These are phyloP conservation scores for Zelostemma sp. DNA, from an alignment of 1,140 invertebrate species.

Conservation along the genomic window DNA sequence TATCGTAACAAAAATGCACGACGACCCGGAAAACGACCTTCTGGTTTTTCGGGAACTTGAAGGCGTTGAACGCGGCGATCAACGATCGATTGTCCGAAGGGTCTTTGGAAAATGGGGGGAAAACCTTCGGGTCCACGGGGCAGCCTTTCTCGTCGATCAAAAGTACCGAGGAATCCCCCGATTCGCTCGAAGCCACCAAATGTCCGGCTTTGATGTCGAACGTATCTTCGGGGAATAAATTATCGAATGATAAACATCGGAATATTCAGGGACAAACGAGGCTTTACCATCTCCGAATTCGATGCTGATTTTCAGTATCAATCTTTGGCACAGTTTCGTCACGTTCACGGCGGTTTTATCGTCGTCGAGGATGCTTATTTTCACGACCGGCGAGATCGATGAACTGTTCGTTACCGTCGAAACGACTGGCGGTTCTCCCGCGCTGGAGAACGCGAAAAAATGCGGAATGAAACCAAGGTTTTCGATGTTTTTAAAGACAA, in stretches of 20 bases:
- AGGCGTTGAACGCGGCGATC: conserved; percentile 75
- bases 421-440: conserved; percentile 57
- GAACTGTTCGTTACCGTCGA: conserved; percentile 58
- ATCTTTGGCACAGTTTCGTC: conserved; percentile 65
- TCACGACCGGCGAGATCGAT: conserved; percentile 48
- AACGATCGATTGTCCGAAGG: conserved; percentile 62
- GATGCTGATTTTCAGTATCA: conserved; percentile 65
- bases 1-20: conserved; percentile 76
- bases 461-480: too few relatives aligned
- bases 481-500: neutral
- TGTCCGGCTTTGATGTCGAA: conserved; percentile 72
- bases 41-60: conserved; percentile 79
- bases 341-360: conserved; percentile 48
- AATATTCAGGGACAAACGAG: too few relatives aligned
- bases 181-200: conserved; percentile 70
- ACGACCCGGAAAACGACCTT: conserved; percentile 78
- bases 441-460: conserved; percentile 39
- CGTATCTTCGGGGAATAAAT: conserved; percentile 64
- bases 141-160: conserved; percentile 72
- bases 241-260: too few relatives aligned
- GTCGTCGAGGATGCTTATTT: conserved; percentile 59
- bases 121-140: conserved; percentile 70
- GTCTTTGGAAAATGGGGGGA: conserved; percentile 68
- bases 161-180: conserved; percentile 67
- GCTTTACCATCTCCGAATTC: conserved; percentile 61